Evolutionary conservation across 2,113 vertebrate genomes (phyloP).

Genomic region (Lamprologus callipterus): DNA sequence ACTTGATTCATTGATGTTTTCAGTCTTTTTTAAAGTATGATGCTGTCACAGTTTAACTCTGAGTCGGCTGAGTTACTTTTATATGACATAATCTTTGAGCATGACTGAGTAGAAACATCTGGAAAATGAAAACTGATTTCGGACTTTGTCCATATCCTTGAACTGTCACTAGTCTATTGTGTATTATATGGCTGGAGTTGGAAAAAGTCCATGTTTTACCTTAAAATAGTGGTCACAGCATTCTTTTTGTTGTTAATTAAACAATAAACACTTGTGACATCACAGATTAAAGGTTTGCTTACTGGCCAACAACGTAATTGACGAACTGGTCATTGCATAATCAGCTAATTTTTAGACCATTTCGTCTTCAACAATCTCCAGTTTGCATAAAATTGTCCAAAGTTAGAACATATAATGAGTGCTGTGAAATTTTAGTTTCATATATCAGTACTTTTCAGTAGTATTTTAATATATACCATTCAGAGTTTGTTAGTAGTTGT

Average conservation of each 20-base stretch:
- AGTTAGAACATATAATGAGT: background rate
- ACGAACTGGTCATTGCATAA: background rate
- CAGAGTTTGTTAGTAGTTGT: background rate
- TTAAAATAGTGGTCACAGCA: background rate
- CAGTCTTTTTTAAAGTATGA: background rate
- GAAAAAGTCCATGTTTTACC: background rate
- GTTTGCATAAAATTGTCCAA: background rate
- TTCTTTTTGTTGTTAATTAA: background rate
- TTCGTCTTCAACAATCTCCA: background rate
- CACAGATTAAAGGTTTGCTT: background rate
- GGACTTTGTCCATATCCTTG: background rate
- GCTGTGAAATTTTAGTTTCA: background rate
- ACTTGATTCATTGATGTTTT: conserved; percentile 2
- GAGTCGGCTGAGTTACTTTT: background rate
- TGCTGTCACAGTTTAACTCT: background rate
- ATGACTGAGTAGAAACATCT: background rate
- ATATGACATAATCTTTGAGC: background rate
- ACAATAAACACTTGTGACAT: background rate
- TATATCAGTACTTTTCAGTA: background rate
- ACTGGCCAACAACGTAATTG: background rate
- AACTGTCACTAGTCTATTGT: background rate
- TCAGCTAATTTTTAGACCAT: background rate
- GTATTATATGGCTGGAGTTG: background rate
- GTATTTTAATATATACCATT: background rate
- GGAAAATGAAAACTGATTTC: background rate